Base-by-base conservation (phyloP, 23 tunicate species). In the Trididemnum nubilum region DNA sequence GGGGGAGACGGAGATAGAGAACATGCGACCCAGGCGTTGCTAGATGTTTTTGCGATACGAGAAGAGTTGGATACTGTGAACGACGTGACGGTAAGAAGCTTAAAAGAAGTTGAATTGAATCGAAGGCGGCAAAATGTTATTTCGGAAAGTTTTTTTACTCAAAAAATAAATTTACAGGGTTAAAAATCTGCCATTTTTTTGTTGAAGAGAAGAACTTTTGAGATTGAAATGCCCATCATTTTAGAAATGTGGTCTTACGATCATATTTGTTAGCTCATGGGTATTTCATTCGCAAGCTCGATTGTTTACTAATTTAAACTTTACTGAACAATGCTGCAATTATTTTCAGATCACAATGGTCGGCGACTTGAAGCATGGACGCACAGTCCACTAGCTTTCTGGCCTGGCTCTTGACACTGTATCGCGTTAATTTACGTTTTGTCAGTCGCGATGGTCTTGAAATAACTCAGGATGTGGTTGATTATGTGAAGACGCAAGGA, bases 51-150 rank as follows among this genome's bases (percentile, higher is more conserved):
- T 36, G 87, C 97, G 22, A 92, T 92, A 0, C 49, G 97, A 67
- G 97, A 92, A 66, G 97, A 92, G 40, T 89, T 92, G 38, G 97
- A 92, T 34, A 92, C 97, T 19, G 97, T 92, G n/a, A 92, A 92
- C 57, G 97, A 92, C 35, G 87, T 92, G 97, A 92, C 92, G 21
- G 85, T 90, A 31, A 22, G 89, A 39, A n/a, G n/a, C n/a, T n/a
- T n/a, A n/a, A n/a, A n/a, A n/a, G n/a, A n/a, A n/a, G n/a, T n/a
- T n/a, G n/a, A n/a, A n/a, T n/a, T n/a, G n/a, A n/a, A n/a, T n/a
- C n/a, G n/a, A n/a, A n/a, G n/a, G n/a, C n/a, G n/a, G n/a, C n/a
- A n/a, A n/a, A n/a, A n/a, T n/a, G n/a, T n/a, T n/a, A n/a, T n/a
- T n/a, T n/a, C n/a, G n/a, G n/a, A n/a, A n/a, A n/a, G n/a, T n/a